These are phyloP conservation scores for Simalia tracyae DNA, from an alignment of 2,797 vertebrate species.

Conservation along the genomic window DNA sequence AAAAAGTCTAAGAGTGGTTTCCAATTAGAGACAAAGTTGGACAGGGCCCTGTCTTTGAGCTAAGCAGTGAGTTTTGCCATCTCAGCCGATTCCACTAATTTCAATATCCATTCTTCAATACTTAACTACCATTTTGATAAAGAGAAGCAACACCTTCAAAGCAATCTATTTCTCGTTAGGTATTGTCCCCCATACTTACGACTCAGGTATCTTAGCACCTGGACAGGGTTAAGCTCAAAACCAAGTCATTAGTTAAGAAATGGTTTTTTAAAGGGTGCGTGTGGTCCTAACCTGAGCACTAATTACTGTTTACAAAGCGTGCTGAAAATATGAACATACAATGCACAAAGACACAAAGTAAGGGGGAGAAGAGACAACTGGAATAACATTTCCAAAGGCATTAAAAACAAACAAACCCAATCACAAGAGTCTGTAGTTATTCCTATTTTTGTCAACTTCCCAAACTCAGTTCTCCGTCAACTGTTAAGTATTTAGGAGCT, in stretches of 20 bases:
- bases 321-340: conserved; percentile 17
- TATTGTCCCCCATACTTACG: not conserved
- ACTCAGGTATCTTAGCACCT: conserved; percentile 37
- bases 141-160: conserved; percentile 21
- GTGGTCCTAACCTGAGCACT: conserved; percentile 49
- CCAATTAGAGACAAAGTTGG: too few relatives aligned
- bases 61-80: too few relatives aligned
- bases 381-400: too few relatives aligned
- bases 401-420: too few relatives aligned
- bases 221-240: conserved; percentile 28
- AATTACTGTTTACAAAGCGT: conserved; percentile 38
- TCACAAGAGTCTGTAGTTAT: conserved; percentile 22
- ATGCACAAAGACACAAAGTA: conserved; percentile 36
- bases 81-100: too few relatives aligned
- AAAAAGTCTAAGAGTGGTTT: too few relatives aligned
- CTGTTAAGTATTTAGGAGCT: not conserved
- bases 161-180: too few relatives aligned
- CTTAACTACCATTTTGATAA: not conserved
- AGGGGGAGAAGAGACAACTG: conserved; percentile 30
- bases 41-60: too few relatives aligned
- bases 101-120: not conserved
- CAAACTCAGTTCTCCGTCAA: not conserved
- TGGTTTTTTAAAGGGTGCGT: conserved; percentile 50
- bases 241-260: not conserved
- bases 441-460: not conserved